Conservation (phyloP, 2,113 vertebrate species). For the Athene cunicularia region DNA sequence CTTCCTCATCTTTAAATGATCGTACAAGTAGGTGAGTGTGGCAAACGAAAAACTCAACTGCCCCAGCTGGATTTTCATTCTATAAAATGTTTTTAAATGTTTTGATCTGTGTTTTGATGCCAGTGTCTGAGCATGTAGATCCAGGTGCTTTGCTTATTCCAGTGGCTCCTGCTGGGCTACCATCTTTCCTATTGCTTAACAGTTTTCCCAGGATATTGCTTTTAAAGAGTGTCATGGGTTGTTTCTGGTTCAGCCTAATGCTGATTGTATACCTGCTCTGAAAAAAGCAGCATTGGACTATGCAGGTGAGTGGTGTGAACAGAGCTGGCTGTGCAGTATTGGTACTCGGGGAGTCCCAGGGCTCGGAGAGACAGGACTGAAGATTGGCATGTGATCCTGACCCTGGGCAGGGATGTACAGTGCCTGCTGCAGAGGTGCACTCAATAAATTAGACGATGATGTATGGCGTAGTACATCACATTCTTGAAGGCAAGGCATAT, state of each 20-base stretch:
- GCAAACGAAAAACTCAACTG: background rate
- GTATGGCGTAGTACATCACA: slow-evolving; percentile 59
- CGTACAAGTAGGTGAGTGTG: background rate
- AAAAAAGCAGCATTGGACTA: background rate
- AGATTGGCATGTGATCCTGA: slow-evolving; percentile 31
- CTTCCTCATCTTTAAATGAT: background rate
- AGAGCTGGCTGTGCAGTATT: accelerated
- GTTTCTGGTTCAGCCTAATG: background rate
- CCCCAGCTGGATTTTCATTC: background rate
- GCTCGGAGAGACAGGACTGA: background rate
- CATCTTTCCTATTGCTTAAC: background rate
- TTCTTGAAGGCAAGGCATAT: slow-evolving; percentile 60
- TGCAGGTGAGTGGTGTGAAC: background rate
- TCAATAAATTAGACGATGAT: slow-evolving; percentile 61
- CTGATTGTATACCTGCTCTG: background rate
- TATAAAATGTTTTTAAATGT: too few relatives aligned
- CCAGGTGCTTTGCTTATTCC: background rate
- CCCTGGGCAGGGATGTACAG: slow-evolving; percentile 30
- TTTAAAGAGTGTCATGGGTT: background rate
- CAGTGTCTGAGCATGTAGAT: background rate
- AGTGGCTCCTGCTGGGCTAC: background rate
- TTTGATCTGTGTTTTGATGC: background rate
- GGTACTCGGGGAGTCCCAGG: background rate
- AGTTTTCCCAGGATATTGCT: background rate
- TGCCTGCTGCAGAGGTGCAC: background rate